Conservation (phyloP, 2,888 invertebrate species). For the Tiliacea citrago region DNA sequence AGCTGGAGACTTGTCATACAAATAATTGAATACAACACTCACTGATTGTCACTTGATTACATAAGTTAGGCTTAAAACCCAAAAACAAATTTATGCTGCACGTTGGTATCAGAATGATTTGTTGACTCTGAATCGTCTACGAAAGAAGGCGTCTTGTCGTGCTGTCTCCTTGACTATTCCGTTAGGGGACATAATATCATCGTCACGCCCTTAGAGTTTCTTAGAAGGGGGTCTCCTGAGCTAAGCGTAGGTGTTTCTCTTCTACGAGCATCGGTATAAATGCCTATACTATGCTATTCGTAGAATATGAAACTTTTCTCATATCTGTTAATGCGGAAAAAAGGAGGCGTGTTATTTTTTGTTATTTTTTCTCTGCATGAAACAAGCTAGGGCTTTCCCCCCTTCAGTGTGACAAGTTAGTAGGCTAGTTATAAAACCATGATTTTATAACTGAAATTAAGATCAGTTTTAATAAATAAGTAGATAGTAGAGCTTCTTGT, state of each 20-base stretch:
- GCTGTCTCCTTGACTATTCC: slow-evolving; percentile 5
- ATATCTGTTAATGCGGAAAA: slow-evolving; percentile 1
- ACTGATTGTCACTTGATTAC: too few relatives aligned
- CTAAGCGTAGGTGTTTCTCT: slow-evolving; percentile 9
- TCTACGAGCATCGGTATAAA: slow-evolving; percentile 9
- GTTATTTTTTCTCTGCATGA: neutral
- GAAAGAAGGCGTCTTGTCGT: neutral
- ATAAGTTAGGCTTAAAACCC: too few relatives aligned
- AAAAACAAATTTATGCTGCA: neutral
- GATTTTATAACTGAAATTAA: too few relatives aligned
- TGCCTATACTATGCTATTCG: neutral
- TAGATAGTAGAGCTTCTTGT: neutral
- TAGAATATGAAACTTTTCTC: slow-evolving; percentile 9
- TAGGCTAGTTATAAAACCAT: too few relatives aligned
- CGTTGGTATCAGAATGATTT: neutral
- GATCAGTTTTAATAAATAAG: too few relatives aligned
- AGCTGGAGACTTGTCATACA: neutral
- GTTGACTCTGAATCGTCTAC: too few relatives aligned
- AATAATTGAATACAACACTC: too few relatives aligned
- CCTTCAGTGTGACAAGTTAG: neutral
- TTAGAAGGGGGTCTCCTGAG: slow-evolving; percentile 25
- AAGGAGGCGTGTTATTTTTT: neutral
- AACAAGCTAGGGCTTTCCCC: neutral
- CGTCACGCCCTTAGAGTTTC: slow-evolving; percentile 44
- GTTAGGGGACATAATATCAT: slow-evolving; percentile 26